Conservation (phyloP, 2,113 vertebrate species). For the Centropristis striata region DNA sequence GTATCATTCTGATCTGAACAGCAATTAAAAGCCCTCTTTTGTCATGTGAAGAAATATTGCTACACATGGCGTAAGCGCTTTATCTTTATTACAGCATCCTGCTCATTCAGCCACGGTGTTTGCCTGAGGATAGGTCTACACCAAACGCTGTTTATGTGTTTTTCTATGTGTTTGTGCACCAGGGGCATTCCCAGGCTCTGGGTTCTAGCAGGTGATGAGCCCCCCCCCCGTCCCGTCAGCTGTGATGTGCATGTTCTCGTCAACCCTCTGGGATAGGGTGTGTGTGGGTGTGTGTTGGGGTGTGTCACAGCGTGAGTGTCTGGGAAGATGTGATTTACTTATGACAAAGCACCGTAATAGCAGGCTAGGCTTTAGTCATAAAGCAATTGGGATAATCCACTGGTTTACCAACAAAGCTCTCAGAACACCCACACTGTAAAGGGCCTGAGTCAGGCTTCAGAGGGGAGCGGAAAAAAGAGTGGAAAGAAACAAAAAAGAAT, state of each 20-base stretch:
- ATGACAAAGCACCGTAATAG: constrained; percentile 77
- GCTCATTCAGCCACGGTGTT: constrained; percentile 30
- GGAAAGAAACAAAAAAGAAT: constrained; percentile 17
- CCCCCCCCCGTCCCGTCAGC: constrained; percentile 14
- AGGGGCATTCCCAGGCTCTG: constrained; percentile 69
- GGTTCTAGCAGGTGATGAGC: constrained; percentile 59
- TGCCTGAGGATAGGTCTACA: constrained; percentile 24
- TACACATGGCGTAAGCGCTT: constrained; percentile 43
- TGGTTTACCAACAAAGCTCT: constrained; percentile 77
- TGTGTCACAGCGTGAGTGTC: constrained; percentile 65
- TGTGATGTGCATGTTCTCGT: constrained; percentile 29
- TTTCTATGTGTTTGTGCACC: constrained; percentile 29
- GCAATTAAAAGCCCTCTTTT: constrained; percentile 42
- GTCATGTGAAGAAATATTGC: constrained; percentile 40
- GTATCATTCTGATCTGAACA: constrained; percentile 23
- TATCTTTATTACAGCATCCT: constrained; percentile 51
- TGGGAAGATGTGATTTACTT: constrained; percentile 73
- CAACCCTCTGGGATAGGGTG: constrained; percentile 47
- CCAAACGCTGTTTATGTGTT: constrained; percentile 35
- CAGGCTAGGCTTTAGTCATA: constrained; percentile 75
- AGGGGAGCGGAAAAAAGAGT: constrained; percentile 14
- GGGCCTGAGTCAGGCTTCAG: constrained; percentile 57
- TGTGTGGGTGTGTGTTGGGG: constrained; percentile 35
- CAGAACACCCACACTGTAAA: constrained; percentile 75
- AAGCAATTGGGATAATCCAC: constrained; percentile 75